A percentile compares a stretch with the other conserved stretches of the same genome.
These are phyloP conservation scores for Popillia japonica DNA, from an alignment of 1,140 invertebrate species.

Conservation along the genomic window DNA sequence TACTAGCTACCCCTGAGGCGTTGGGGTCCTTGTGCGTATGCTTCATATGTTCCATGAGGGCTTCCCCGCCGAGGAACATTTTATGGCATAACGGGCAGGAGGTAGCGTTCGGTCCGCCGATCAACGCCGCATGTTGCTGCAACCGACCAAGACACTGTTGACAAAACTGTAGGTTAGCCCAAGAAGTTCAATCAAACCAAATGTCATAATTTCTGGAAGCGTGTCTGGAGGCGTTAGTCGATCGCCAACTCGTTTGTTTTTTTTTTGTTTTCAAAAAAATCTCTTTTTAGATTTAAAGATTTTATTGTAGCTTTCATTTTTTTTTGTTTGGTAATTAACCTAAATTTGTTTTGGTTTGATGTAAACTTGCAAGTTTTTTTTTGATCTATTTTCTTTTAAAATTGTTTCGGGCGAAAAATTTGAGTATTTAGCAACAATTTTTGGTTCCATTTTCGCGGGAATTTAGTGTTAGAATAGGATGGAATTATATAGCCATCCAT, in stretches of 20 bases:
- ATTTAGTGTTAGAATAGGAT: no score
- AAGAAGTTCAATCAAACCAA: slow-evolving; percentile 51
- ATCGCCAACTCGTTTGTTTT: neutral
- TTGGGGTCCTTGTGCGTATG: slow-evolving; percentile 92
- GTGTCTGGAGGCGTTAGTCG: neutral
- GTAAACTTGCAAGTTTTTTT: slow-evolving; percentile 8
- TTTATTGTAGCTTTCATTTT: neutral
- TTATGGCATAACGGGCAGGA: slow-evolving; percentile 93
- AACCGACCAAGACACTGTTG: slow-evolving; percentile 66
- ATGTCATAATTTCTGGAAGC: slow-evolving; percentile 34
- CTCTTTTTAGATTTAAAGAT: neutral
- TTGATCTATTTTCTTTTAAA: neutral
- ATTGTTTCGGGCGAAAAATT: no score
- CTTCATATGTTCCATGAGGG: slow-evolving; percentile 95
- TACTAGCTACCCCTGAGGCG: slow-evolving; percentile 87
- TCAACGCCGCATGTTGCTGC: slow-evolving; percentile 92
- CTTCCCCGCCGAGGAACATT: slow-evolving; percentile 86
- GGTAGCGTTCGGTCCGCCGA: slow-evolving; percentile 88
- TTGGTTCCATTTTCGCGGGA: no score
- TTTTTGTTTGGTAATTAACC: neutral
- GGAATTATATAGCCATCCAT: no score
- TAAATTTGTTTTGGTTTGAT: slow-evolving; percentile 18
- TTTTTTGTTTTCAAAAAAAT: neutral
- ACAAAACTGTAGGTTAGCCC: slow-evolving; percentile 59
- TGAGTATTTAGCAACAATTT: neutral